A percentile compares a stretch with the other conserved stretches of the same genome.
These are phyloP conservation scores for Athalia cordata DNA, from an alignment of 2,888 invertebrate species.

Conservation along the genomic window DNA sequence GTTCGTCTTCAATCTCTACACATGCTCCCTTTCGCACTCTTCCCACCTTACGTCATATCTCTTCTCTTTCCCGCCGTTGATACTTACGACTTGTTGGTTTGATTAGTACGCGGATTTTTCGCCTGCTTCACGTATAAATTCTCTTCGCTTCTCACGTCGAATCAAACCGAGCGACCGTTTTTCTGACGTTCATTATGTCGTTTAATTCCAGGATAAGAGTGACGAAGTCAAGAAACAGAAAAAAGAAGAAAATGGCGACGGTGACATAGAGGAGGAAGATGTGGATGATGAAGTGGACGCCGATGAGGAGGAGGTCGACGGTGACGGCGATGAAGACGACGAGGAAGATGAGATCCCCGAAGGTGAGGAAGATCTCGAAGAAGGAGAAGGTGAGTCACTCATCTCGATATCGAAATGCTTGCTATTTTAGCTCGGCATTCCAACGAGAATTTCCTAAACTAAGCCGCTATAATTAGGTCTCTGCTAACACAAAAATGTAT, in stretches of 20 bases:
- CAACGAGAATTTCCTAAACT: too few species aligned
- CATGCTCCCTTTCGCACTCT: not conserved
- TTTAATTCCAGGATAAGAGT: slow-evolving; percentile 61
- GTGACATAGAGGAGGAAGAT: slow-evolving; percentile 78
- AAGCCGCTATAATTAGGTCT: too few species aligned
- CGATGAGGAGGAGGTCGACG: slow-evolving; percentile 79
- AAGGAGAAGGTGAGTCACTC: slow-evolving; percentile 62
- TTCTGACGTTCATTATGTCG: too few species aligned
- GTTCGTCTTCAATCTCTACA: not conserved
- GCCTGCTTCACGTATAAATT: too few species aligned
- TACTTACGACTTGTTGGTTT: not conserved
- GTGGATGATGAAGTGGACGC: slow-evolving; percentile 80
- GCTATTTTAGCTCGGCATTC: too few species aligned
- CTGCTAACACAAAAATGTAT: too few species aligned
- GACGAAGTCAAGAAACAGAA: slow-evolving; percentile 73
- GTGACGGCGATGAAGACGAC: slow-evolving; percentile 79
- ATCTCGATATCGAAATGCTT: slow-evolving; percentile 43
- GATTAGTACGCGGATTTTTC: too few species aligned
- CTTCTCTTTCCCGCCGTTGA: not conserved
- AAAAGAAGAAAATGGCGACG: slow-evolving; percentile 81
- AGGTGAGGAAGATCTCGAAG: slow-evolving; percentile 74
- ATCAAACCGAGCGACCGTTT: too few species aligned
- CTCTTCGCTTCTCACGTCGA: too few species aligned
- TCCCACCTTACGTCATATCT: not conserved
- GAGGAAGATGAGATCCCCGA: slow-evolving; percentile 81